These are phyloP conservation scores for Berghia stephanieae DNA, from an alignment of 1,140 invertebrate genomes.

Conservation along the genomic window DNA sequence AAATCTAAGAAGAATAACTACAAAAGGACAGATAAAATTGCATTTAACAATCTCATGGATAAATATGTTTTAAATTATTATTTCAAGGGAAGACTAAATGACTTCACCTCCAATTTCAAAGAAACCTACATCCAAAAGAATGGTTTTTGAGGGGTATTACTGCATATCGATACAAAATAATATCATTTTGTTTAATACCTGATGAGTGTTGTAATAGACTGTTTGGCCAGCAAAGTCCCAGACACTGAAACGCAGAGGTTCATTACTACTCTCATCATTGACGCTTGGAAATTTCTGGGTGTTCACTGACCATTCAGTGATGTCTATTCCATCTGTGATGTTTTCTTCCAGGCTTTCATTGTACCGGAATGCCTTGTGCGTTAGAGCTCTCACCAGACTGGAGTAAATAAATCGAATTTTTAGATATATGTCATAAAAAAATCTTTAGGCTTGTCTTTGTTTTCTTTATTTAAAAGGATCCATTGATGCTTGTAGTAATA, in stretches of 20 bases:
- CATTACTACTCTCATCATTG: background rate
- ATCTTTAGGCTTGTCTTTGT: background rate
- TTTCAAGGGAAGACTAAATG: too few species aligned
- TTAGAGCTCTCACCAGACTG: constrained; percentile 56
- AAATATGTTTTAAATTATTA: too few species aligned
- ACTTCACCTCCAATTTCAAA: too few species aligned
- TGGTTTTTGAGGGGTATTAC: too few species aligned
- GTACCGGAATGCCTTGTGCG: constrained; percentile 32
- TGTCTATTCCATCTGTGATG: constrained; percentile 65
- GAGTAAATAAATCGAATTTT: constrained; percentile 12
- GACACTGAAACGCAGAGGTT: constrained; percentile 54
- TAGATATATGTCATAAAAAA: too few species aligned
- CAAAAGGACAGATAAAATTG: too few species aligned
- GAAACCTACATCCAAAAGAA: too few species aligned
- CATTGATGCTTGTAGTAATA: too few species aligned
- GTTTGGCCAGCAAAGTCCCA: constrained; percentile 68
- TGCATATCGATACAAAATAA: too few species aligned
- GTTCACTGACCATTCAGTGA: constrained; percentile 55
- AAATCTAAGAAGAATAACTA: too few species aligned
- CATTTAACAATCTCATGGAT: too few species aligned
- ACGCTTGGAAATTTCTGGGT: background rate
- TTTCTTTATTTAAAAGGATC: background rate
- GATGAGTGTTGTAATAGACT: constrained; percentile 68
- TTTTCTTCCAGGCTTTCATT: constrained; percentile 48
- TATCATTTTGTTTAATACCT: too few species aligned